Evolutionary conservation across 2,797 vertebrate species (phyloP).

Genomic region (Xenops minutus): DNA sequence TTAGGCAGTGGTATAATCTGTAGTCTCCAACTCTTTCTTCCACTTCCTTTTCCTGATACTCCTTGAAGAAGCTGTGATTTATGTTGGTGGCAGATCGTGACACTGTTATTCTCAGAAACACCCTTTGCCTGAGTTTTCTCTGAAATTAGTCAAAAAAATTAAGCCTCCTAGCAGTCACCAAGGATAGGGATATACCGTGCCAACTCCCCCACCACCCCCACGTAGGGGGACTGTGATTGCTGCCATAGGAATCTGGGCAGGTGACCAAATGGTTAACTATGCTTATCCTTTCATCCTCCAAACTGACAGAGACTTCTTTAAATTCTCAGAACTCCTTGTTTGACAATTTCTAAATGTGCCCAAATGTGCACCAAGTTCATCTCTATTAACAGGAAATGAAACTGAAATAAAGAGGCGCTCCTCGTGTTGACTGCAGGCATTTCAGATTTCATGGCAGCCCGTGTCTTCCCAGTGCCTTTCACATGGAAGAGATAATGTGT

Average conservation of each 20-base stretch:
- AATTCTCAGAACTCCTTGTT: conserved; percentile 30
- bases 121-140: conserved; percentile 11
- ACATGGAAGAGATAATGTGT: conserved; percentile 70
- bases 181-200: not conserved
- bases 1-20: conserved; percentile 7
- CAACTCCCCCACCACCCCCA: not conserved
- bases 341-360: conserved; percentile 73
- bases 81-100: conserved; percentile 1
- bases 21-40: conserved; percentile 40
- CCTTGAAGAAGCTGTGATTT: conserved; percentile 19
- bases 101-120: conserved; percentile 18
- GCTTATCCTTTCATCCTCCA: conserved; percentile 17
- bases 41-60: not conserved
- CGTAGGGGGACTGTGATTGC: rapidly evolving
- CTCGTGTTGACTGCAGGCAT: conserved; percentile 71
- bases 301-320: conserved; percentile 23
- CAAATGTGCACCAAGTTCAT: conserved; percentile 59
- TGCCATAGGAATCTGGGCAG: not conserved
- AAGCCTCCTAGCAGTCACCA: not conserved
- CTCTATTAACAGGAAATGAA: conserved; percentile 69
- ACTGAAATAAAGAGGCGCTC: conserved; percentile 73
- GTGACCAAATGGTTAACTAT: not conserved
- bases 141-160: conserved; percentile 23
- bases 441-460: conserved; percentile 71
- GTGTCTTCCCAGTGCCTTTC: conserved; percentile 62